Conservation (phyloP, 2,888 invertebrate genomes). For the Nipponacmea schrenckii region DNA sequence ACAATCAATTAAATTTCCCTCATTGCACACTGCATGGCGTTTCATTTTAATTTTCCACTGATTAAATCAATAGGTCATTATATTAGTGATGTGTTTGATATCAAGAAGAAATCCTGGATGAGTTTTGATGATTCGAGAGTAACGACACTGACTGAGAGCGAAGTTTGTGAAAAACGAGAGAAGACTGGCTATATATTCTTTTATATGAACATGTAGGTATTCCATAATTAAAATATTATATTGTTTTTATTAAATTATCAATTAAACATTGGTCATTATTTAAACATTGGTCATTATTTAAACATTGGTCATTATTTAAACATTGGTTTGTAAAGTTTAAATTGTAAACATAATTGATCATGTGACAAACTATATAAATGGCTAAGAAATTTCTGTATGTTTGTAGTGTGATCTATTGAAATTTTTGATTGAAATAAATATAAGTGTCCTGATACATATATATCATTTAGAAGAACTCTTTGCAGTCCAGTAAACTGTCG, state of each 20-base stretch:
- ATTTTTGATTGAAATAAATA: too few species aligned
- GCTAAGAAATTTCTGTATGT: neutral
- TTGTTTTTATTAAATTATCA: neutral
- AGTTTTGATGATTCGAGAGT: slow-evolving; percentile 60
- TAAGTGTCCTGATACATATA: neutral
- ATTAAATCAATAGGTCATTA: slow-evolving; percentile 65
- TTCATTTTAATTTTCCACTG: too few species aligned
- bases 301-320: too few species aligned
- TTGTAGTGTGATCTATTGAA: too few species aligned
- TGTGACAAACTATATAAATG: neutral
- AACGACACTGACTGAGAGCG: slow-evolving; percentile 43
- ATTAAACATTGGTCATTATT: neutral
- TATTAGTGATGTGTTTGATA: slow-evolving; percentile 59
- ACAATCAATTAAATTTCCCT: too few species aligned
- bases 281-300: too few species aligned
- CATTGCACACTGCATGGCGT: too few species aligned
- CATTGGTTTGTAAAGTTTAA: neutral
- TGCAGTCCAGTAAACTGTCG: neutral
- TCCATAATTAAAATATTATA: slow-evolving; percentile 3
- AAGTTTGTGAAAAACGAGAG: slow-evolving; percentile 46
- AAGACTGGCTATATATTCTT: slow-evolving; percentile 63
- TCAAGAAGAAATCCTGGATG: slow-evolving; percentile 54
- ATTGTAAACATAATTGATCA: neutral
- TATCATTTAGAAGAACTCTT: neutral
- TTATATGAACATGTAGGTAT: slow-evolving; percentile 58